A percentile compares a stretch with the other conserved stretches of the same genome.
Conservation (phyloP, 1,140 invertebrate species). For the Potamilus streckersoni region DNA sequence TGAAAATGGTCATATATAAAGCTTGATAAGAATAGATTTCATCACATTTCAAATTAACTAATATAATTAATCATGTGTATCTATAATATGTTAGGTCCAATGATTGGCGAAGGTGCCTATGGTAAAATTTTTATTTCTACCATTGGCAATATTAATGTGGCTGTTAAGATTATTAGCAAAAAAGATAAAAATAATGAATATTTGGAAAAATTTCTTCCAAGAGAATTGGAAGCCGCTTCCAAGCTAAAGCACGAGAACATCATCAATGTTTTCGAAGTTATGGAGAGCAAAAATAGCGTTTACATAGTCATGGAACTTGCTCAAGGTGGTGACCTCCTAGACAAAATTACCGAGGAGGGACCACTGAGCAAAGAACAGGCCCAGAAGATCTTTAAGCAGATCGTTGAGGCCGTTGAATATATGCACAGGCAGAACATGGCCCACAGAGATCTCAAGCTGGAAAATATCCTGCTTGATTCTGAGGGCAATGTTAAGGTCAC, state of each 20-base stretch:
- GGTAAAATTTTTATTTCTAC: no score
- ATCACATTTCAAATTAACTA: no score
- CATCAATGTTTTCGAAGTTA: no score
- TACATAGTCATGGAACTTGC: slow-evolving; percentile 85
- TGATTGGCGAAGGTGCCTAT: no score
- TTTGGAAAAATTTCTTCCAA: slow-evolving; percentile 84
- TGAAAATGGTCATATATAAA: no score
- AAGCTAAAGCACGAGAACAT: no score
- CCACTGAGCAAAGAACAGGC: slow-evolving; percentile 46
- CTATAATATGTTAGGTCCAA: no score
- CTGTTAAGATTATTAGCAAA: slow-evolving; percentile 89
- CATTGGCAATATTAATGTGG: slow-evolving; percentile 72
- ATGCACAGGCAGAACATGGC: slow-evolving; percentile 75
- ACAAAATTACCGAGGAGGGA: slow-evolving; percentile 74
- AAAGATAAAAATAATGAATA: slow-evolving; percentile 85
- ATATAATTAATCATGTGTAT: no score
- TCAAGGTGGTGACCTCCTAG: slow-evolving; percentile 85
- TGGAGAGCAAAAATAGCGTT: no score
- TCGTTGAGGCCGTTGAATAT: slow-evolving; percentile 76
- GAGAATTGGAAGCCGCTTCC: slow-evolving; percentile 81
- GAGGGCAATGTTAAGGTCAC: slow-evolving; percentile 58
- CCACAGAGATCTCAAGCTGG: slow-evolving; percentile 71
- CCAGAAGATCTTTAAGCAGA: slow-evolving; percentile 77
- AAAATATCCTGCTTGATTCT: slow-evolving; percentile 60
- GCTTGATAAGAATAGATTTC: no score